Conservation (phyloP, 1,140 invertebrate genomes). For the Zaprionus taronus region DNA sequence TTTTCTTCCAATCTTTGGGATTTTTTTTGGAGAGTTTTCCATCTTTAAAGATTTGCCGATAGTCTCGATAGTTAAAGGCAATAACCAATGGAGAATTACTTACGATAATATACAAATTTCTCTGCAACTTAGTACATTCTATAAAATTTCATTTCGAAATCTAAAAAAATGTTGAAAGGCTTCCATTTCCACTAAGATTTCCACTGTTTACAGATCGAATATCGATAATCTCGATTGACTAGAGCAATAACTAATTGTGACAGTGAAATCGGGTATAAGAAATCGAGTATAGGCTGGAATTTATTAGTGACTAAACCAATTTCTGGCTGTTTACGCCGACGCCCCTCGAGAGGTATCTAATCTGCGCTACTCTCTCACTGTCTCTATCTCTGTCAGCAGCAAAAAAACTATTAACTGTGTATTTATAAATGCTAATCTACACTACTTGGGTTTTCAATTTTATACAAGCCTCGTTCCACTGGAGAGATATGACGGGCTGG, state of each 20-base stretch:
- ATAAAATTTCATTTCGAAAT: too few relatives aligned
- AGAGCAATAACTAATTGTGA: not conserved
- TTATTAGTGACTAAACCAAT: not conserved
- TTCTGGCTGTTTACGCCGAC: not conserved
- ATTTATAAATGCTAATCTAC: conserved; percentile 42
- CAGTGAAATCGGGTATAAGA: not conserved
- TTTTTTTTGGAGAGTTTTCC: too few relatives aligned
- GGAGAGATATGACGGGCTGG: conserved; percentile 24
- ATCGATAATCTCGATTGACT: not conserved
- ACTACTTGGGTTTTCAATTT: conserved; percentile 36
- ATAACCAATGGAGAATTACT: too few relatives aligned
- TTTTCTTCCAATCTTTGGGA: too few relatives aligned
- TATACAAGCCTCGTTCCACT: conserved; percentile 28
- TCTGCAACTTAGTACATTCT: too few relatives aligned
- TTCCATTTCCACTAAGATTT: too few relatives aligned
- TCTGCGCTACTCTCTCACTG: not conserved
- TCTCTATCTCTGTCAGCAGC: not conserved
- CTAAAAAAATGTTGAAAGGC: too few relatives aligned
- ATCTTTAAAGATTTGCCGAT: too few relatives aligned
- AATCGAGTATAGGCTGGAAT: not conserved
- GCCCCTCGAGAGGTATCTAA: conserved; percentile 1
- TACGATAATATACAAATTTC: too few relatives aligned
- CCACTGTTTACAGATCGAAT: not conserved
- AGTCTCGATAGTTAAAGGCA: too few relatives aligned
- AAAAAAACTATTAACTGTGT: conserved; percentile 30